A percentile compares a stretch with the other conserved stretches of the same genome.
Conservation (phyloP, 2,797 vertebrate genomes). For the Phalloptychus januarius region DNA sequence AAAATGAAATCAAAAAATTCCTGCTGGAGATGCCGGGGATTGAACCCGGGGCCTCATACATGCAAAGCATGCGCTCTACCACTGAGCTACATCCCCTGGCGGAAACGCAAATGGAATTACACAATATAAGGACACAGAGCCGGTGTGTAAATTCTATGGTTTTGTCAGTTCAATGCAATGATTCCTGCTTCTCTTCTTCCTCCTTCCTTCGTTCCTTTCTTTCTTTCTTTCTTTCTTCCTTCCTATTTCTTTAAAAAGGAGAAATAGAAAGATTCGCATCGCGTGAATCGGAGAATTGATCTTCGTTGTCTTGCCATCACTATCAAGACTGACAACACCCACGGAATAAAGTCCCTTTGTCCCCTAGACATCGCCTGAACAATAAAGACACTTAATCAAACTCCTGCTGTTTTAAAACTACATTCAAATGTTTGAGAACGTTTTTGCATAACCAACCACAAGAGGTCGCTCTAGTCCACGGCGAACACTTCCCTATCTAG, state of each 20-base stretch:
- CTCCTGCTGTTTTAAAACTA: not conserved
- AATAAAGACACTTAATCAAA: not conserved
- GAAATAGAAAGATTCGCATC: not conserved
- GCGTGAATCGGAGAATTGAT: not conserved
- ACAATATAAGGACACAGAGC: accelerated
- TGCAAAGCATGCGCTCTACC: slow-evolving; percentile 85
- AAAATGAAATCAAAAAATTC: not conserved
- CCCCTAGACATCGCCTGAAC: not conserved
- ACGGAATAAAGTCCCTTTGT: no score
- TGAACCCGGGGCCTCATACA: slow-evolving; percentile 85
- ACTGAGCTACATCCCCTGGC: slow-evolving; percentile 80
- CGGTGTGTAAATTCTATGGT: accelerated
- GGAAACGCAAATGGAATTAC: accelerated
- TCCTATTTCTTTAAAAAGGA: no score
- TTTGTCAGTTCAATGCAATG: not conserved
- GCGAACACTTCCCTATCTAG: not conserved
- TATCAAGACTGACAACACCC: not conserved
- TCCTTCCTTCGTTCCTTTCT: no score
- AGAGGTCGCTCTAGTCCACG: not conserved
- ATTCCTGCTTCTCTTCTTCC: not conserved
- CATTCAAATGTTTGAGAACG: no score
- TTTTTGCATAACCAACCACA: not conserved
- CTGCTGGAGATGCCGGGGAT: slow-evolving; percentile 81
- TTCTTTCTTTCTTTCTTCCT: not conserved
- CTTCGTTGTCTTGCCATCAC: not conserved